Conservation (phyloP, 35 echinoderm and acorn worm genomes). For the Apostichopus californicus region DNA sequence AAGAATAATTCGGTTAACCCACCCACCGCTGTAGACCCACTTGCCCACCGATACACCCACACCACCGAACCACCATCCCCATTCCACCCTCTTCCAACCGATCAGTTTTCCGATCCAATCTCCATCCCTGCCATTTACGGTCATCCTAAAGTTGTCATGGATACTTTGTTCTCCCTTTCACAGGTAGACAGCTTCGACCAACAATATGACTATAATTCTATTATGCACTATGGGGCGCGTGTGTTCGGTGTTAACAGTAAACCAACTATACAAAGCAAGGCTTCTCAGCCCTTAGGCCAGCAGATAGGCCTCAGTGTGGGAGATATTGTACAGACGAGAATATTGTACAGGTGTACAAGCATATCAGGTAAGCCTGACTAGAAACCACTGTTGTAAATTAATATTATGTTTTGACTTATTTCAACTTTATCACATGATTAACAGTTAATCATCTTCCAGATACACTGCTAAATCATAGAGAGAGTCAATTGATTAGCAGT, state of each 20-base stretch:
- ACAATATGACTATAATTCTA: constrained; percentile 84
- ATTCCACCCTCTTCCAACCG: too few species aligned
- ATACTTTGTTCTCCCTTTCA: not conserved
- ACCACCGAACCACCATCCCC: too few species aligned
- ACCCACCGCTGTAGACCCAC: too few species aligned
- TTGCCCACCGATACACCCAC: too few species aligned
- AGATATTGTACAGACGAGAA: constrained; percentile 75
- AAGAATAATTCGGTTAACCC: too few species aligned
- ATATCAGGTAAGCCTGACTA: constrained; percentile 49
- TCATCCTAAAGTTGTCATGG: not conserved
- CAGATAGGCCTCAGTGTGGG: constrained; percentile 64
- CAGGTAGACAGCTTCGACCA: constrained; percentile 80
- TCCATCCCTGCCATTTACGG: not conserved
- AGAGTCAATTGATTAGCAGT: too few species aligned
- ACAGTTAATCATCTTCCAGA: too few species aligned
- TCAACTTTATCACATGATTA: too few species aligned
- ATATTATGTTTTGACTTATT: too few species aligned
- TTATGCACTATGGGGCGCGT: constrained; percentile 78
- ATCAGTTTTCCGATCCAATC: not conserved
- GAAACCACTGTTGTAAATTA: too few species aligned
- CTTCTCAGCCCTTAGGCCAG: constrained; percentile 57
- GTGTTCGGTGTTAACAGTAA: constrained; percentile 61
- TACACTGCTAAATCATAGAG: too few species aligned
- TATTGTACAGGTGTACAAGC: constrained; percentile 67
- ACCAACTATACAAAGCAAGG: constrained; percentile 63